Evolutionary conservation across 1,140 invertebrate species (phyloP).

Genomic region (Ceratosolen solmsi): DNA sequence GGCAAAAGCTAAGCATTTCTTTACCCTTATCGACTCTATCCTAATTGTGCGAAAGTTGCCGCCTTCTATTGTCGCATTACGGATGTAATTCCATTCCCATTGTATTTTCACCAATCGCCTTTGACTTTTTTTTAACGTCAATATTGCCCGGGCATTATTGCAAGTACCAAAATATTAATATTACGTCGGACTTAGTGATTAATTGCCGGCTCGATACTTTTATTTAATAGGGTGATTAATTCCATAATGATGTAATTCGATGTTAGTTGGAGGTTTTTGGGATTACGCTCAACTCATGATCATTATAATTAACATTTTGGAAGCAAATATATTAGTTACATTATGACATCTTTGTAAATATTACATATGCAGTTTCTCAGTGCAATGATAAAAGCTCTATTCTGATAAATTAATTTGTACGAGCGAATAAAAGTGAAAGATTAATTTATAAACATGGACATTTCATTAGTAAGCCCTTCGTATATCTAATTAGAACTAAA

Average conservation of each 20-base stretch:
- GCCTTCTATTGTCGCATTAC: constrained; percentile 47
- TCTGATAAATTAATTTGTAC: not conserved
- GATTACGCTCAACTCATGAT: not conserved
- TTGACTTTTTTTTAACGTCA: constrained; percentile 18
- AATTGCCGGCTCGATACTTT: not conserved
- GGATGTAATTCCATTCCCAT: constrained; percentile 20
- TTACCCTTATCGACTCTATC: constrained; percentile 56
- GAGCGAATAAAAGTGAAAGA: not conserved
- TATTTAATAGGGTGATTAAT: constrained; percentile 10
- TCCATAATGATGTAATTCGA: constrained; percentile 18
- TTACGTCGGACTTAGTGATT: not conserved
- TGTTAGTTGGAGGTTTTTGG: not conserved
- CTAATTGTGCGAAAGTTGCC: constrained; percentile 60
- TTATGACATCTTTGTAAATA: constrained; percentile 4
- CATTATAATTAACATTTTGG: not conserved
- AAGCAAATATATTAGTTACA: not conserved
- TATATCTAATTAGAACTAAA: constrained; percentile 49
- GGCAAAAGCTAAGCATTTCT: constrained; percentile 60
- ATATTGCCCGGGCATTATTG: not conserved
- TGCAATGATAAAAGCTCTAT: not conserved
- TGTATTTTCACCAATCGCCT: not conserved
- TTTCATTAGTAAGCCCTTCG: constrained; percentile 13
- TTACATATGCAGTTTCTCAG: not conserved
- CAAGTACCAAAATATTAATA: constrained; percentile 21
- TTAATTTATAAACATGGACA: constrained; percentile 9